A percentile compares a stretch with the other conserved stretches of the same genome.
phyloP scores from a whole-genome alignment of 1,140 invertebrate genomes.

The Hycleus cichorii region DNA sequence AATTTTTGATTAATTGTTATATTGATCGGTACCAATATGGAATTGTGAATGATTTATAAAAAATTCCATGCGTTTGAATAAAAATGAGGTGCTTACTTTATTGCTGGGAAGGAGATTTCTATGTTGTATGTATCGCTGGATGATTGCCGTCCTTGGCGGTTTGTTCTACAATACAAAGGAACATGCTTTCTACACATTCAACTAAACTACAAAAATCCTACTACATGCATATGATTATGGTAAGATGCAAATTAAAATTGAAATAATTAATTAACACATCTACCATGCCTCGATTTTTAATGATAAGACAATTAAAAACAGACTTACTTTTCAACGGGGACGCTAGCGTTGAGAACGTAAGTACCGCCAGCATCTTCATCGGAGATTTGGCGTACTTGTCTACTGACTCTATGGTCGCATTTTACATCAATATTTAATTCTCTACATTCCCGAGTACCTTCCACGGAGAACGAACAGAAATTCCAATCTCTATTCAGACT shows the following conservation, averaged over 20 bases:
- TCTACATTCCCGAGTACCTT: constrained; percentile 76
- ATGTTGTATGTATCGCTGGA: constrained; percentile 78
- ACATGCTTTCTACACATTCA: constrained; percentile 37
- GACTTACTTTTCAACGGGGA: constrained; percentile 77
- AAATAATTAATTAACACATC: not conserved
- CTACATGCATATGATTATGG: constrained; percentile 9
- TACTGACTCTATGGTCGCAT: constrained; percentile 68
- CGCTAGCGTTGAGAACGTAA: constrained; percentile 68
- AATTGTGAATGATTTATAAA: constrained; percentile 3
- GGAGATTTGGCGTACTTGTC: constrained; percentile 51
- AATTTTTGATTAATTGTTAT: constrained; percentile 10
- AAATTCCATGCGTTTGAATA: constrained; percentile 24
- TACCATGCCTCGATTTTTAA: constrained; percentile 3
- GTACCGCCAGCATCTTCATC: constrained; percentile 62
- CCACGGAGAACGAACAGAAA: constrained; percentile 83
- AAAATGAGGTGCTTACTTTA: constrained; percentile 67
- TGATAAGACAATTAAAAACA: constrained; percentile 7
- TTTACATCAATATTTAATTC: constrained; percentile 83
- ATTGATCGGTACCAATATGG: not conserved
- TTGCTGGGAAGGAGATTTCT: constrained; percentile 82
- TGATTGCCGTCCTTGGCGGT: constrained; percentile 58
- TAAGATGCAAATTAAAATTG: not conserved
- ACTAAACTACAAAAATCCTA: constrained; percentile 21
- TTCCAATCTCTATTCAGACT: constrained; percentile 88
- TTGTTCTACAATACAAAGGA: constrained; percentile 39